These are phyloP conservation scores for Podilymbus podiceps DNA, from an alignment of 2,113 vertebrate genomes.

Conservation along the genomic window DNA sequence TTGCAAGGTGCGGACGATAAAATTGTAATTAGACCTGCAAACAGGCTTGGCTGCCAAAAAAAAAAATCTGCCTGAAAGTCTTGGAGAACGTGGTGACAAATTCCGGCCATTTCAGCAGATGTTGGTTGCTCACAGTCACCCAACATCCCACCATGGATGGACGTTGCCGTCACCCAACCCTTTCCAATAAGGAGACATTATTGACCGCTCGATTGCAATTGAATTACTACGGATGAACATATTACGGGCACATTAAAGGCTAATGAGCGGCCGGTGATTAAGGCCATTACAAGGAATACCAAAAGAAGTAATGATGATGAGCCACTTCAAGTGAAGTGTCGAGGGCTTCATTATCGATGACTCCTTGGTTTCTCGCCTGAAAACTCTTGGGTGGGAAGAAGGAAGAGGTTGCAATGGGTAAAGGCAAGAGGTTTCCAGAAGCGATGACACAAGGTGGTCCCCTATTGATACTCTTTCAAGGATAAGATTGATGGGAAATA, in stretches of 20 bases:
- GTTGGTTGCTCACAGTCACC: not conserved
- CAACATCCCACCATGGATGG: not conserved
- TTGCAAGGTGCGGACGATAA: conserved; percentile 20
- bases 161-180: fast-evolving
- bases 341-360: not conserved
- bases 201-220: not conserved
- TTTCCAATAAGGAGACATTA: not conserved
- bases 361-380: not conserved
- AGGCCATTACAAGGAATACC: conserved; percentile 13
- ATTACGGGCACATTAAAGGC: conserved; percentile 52
- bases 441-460: not conserved
- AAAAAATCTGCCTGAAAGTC: not conserved
- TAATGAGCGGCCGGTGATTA: conserved; percentile 28
- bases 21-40: conserved; percentile 23
- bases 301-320: conserved; percentile 32
- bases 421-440: not conserved
- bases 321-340: not conserved
- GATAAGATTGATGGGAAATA: not conserved
- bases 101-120: not conserved
- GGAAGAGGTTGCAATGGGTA: not conserved
- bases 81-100: not conserved
- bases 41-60: not conserved
- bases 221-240: conserved; percentile 14
- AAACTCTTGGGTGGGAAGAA: not conserved
- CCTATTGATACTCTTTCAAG: fast-evolving